A percentile compares a stretch with the other conserved stretches of the same genome.
Evolutionary conservation across 2,888 invertebrate species (phyloP).

Genomic region (Philonicus albiceps): DNA sequence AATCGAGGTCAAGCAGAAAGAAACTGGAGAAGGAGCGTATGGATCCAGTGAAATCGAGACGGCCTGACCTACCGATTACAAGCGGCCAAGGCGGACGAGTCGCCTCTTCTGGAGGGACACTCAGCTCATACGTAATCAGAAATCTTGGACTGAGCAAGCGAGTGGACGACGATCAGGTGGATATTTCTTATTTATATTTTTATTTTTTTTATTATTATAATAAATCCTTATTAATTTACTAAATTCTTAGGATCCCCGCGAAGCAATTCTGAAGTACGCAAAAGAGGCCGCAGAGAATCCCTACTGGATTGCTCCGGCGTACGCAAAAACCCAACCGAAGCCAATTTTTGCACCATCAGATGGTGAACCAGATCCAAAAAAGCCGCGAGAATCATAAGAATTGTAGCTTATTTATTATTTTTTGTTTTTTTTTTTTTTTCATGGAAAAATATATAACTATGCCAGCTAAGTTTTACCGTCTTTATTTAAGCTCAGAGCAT

Average conservation of each 20-base stretch:
- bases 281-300: constrained; percentile 96
- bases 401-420: not conserved
- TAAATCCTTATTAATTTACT: not conserved
- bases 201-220: not conserved
- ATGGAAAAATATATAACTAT: not conserved
- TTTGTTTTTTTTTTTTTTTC: not conserved
- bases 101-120: constrained; percentile 90
- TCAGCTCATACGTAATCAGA: constrained; percentile 94
- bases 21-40: constrained; percentile 90
- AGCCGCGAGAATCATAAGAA: constrained; percentile 56
- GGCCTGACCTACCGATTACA: constrained; percentile 88
- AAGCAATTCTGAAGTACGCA: constrained; percentile 92
- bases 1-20: constrained; percentile 86
- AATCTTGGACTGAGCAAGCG: constrained; percentile 93
- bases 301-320: constrained; percentile 95
- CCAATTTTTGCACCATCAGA: constrained; percentile 73
- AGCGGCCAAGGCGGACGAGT: constrained; percentile 93
- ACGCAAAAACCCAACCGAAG: constrained; percentile 86
- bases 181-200: no score
- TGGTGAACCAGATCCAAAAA: constrained; percentile 58
- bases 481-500: constrained; percentile 49
- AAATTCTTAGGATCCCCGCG: constrained; percentile 78
- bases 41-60: constrained; percentile 82
- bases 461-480: not conserved
- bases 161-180: constrained; percentile 84